Evolutionary conservation across 1,140 invertebrate species (phyloP), one percentile per base, ranked within the genome.

Genomic region (Delia radicum): DNA sequence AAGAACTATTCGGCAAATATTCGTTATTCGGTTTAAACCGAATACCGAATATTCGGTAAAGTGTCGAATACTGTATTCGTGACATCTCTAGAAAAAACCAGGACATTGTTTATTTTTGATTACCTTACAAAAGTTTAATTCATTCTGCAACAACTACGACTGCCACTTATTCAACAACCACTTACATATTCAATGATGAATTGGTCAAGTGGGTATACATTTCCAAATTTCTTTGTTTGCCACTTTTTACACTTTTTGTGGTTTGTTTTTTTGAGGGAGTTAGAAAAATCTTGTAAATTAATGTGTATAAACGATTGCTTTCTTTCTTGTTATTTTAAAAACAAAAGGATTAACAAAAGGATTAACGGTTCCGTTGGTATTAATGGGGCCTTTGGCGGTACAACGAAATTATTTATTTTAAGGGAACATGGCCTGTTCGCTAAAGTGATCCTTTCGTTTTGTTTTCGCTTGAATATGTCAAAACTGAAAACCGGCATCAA

Each of bases 51-150:
- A n/a, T n/a, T n/a, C n/a, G n/a, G n/a, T n/a, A n/a, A n/a, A n/a
- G n/a, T n/a, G n/a, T n/a, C n/a, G n/a, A n/a, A n/a, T n/a, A 10
- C 37, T 42, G 37, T 12, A 42, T 12, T 12, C 37, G 15, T 42
- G n/a, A 21, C 18, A 55, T n/a, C n/a, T n/a, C n/a, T n/a, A 48
- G 15, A 48, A 55, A 55, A n/a, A n/a, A n/a, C n/a, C n/a, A n/a
- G n/a, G n/a, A 55, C 48, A 55, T 55, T 55, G 48, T 55, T 55
- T 55, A 55, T 55, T 55, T 21, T 55, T 55, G 48, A 55, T 55
- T 55, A 55, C 48, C 48, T 55, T 55, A 55, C 48, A 55, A 55
- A 55, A 55, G n/a, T 55, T 55, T 55, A 55, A 55, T 55, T 55
- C 15, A 55, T 55, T 55, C 37, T 42, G 37, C 48, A 18, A 55